phyloP scores from a whole-genome alignment of 2,888 invertebrate species.

The Ornithoptera priamus region DNA sequence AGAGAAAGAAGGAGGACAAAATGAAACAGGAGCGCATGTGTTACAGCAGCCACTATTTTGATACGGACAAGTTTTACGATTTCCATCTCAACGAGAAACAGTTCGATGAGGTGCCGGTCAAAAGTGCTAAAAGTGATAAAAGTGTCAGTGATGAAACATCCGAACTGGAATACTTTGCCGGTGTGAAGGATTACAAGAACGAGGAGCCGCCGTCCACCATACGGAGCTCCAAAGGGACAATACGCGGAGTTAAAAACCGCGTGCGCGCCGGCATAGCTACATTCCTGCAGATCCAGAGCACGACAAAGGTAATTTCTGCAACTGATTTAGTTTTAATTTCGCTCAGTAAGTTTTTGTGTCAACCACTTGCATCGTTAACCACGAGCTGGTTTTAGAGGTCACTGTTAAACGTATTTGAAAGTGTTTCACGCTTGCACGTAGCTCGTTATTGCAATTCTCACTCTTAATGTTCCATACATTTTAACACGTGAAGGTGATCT shows the following conservation, averaged over 20 bases:
- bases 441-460: constrained; percentile 50
- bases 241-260: constrained; percentile 95
- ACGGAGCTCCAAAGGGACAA: constrained; percentile 94
- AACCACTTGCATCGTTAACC: constrained; percentile 52
- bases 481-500: constrained; percentile 25
- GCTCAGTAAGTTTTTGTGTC: constrained; percentile 46
- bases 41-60: constrained; percentile 81
- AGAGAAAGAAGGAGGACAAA: constrained; percentile 78
- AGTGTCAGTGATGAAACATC: constrained; percentile 65
- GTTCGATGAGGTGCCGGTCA: constrained; percentile 68
- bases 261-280: constrained; percentile 97
- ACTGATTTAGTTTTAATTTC: constrained; percentile 45
- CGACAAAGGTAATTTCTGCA: constrained; percentile 86
- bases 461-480: constrained; percentile 37
- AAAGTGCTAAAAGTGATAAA: constrained; percentile 70
- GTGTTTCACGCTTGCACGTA: constrained; percentile 55
- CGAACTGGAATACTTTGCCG: constrained; percentile 87
- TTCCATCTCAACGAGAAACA: constrained; percentile 90
- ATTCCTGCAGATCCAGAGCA: constrained; percentile 91
- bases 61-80: constrained; percentile 89
- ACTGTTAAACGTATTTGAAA: constrained; percentile 62
- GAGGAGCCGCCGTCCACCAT: constrained; percentile 87
- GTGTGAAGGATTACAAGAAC: constrained; percentile 85
- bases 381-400: constrained; percentile 73
- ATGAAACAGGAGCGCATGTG: constrained; percentile 67